Evolutionary conservation across 1,140 invertebrate species (phyloP), one percentile per base, ranked within the genome.

Genomic region (Telenomus remus): DNA sequence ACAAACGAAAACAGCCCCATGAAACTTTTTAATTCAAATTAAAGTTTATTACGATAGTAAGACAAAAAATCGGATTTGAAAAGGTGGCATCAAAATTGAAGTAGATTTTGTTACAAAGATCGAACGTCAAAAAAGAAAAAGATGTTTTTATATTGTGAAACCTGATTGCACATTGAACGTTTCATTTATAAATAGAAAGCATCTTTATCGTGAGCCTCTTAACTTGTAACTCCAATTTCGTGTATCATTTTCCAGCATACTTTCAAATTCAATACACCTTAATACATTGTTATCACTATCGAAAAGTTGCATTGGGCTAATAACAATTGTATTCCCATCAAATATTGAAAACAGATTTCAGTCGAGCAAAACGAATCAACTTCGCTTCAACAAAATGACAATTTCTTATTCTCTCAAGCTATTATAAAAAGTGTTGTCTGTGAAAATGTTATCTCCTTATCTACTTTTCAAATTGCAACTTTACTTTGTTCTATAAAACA

Each of bases 261-360:
- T 57, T 12, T n/a, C n/a, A n/a, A n/a, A n/a, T n/a, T 68, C 48
- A 39, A 42, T 46, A 44, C 55, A 60, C 42, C 49, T 60, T 50
- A 63, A 27, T 37, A 42, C 68, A 71, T 63, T 71, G 19, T 27
- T 1, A 51, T 56, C 68, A 71, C 56, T 63, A 34, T 50, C 57
- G 56, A 68, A 71, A 71, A 63, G 68, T 71, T 61, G n/a, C 44
- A 63, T 63, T 56, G 68, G 68, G 68, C 68, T 71, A 49, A 47
- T 60, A 27, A 27, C 39, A 37, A 15, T 43, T 48, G n/a, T n/a
- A n/a, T 12, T 13, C 8, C 37, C 9, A 11, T 39, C 37, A 39
- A 39, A 39, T 27, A 27, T 27, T 27, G 19, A 27, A 27, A 27
- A 1, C 19, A 27, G n/a, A 27, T 27, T 27, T 27, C 19, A 27